Evolutionary conservation across 2,797 vertebrate species (phyloP), one percentile per base, ranked within the genome.

Genomic region (Pipistrellus pygmaeus): DNA sequence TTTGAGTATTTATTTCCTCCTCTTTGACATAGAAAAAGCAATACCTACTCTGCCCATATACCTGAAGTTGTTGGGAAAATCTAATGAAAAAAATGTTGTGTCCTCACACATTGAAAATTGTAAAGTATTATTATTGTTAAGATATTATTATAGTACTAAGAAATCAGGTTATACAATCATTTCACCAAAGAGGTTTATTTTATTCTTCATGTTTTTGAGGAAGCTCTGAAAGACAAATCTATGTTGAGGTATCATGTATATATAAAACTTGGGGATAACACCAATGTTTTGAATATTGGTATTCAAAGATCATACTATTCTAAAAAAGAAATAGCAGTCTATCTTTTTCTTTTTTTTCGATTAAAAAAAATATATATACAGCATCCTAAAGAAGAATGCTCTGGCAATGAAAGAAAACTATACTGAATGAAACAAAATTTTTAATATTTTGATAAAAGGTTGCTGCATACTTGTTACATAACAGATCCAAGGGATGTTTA

Each of bases 301-400:
- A 73, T 82, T 82, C 46, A 69, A 57, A 88, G 30, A 44, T 93
- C 32, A 53, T 27, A 88, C 68, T 60, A 57, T 73, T 82, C 51
- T 60, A 69, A 87, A 41, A 85, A 51, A 75, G 9, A 32, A 20
- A 27, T 41, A 11, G 35, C 20, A 78, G 14, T 89, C 80, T 90
- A 41, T 25, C 21, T 73, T 53, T 13, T 76, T n/a, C n/a, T 91
- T 91, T 85, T 85, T 75, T 95, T 87, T 90, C 25, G 71, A 80
- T n/a, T 82, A 62, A 69, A 89, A 95, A 90, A 90, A 82, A n/a
- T n/a, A n/a, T n/a, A 82, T 46, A 85, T 7, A n/a, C 17, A 68
- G 11, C 3, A 30, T 8, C 15, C 48, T 62, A 62, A 68, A 73
- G 13, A 91, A 71, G 13, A 91, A 71, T 62, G 30, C 4, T 93